phyloP scores from a whole-genome alignment of 2,888 invertebrate genomes.

The Aspidapion aeneum region DNA sequence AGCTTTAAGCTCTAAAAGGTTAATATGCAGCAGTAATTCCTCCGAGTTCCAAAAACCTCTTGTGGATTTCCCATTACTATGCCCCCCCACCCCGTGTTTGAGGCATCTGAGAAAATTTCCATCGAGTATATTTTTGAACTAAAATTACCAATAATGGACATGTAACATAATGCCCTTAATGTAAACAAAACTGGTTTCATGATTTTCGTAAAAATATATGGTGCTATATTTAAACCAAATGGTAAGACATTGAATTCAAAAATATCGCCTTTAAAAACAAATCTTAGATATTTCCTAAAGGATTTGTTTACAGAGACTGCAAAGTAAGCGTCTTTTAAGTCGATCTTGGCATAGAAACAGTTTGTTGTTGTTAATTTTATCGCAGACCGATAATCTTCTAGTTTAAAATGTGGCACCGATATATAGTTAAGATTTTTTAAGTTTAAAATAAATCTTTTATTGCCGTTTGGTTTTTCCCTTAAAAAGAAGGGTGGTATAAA shows the following conservation, averaged over 20 bases:
- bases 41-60: slow-evolving; percentile 21
- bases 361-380: background rate
- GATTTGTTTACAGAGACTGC: background rate
- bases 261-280: too few relatives aligned
- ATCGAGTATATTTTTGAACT: background rate
- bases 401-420: background rate
- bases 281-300: background rate
- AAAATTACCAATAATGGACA: slow-evolving; percentile 1
- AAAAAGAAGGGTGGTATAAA: slow-evolving; percentile 8
- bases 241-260: too few relatives aligned
- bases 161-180: background rate
- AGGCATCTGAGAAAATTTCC: slow-evolving; percentile 23
- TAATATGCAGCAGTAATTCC: slow-evolving; percentile 25
- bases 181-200: background rate
- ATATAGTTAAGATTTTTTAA: background rate
- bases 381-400: background rate
- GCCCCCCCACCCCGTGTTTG: slow-evolving; percentile 25
- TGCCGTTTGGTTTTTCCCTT: background rate
- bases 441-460: background rate
- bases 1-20: slow-evolving; percentile 16
- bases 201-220: background rate
- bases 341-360: background rate
- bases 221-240: background rate
- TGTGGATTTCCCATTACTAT: slow-evolving; percentile 4
- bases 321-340: background rate